Conservation (phyloP, 2,797 vertebrate genomes). For the Hephaestus fuliginosus region DNA sequence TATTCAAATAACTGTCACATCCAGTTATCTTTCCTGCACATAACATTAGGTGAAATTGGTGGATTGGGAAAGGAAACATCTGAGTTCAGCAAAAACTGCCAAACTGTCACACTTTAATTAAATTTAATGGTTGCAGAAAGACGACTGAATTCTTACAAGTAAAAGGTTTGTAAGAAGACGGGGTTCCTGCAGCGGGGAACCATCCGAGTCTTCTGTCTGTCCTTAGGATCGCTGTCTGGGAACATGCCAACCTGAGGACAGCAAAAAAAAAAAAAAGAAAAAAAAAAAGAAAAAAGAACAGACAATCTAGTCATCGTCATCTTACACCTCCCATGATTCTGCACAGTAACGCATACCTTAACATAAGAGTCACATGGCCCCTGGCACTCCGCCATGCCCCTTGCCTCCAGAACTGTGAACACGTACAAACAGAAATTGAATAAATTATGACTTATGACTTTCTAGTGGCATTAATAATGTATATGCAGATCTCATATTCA, state of each 20-base stretch:
- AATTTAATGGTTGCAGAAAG: background rate
- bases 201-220: constrained; percentile 77
- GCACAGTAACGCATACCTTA: constrained; percentile 83
- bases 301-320: background rate
- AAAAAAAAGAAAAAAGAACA: background rate
- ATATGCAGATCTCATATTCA: constrained; percentile 9
- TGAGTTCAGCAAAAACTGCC: background rate
- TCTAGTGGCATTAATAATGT: constrained; percentile 16
- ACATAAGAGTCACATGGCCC: constrained; percentile 87
- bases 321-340: background rate
- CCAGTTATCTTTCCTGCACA: background rate
- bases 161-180: constrained; percentile 81
- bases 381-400: constrained; percentile 79
- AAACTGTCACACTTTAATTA: background rate
- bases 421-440: constrained; percentile 32
- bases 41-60: background rate
- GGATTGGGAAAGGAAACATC: background rate
- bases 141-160: constrained; percentile 73
- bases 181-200: constrained; percentile 81
- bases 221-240: constrained; percentile 71
- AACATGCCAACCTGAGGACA: constrained; percentile 79
- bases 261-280: constrained; percentile 7
- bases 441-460: constrained; percentile 14
- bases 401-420: constrained; percentile 90
- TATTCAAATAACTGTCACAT: background rate